Conservation (phyloP, 2,797 vertebrate genomes). For the Schizopygopsis pylzovi region DNA sequence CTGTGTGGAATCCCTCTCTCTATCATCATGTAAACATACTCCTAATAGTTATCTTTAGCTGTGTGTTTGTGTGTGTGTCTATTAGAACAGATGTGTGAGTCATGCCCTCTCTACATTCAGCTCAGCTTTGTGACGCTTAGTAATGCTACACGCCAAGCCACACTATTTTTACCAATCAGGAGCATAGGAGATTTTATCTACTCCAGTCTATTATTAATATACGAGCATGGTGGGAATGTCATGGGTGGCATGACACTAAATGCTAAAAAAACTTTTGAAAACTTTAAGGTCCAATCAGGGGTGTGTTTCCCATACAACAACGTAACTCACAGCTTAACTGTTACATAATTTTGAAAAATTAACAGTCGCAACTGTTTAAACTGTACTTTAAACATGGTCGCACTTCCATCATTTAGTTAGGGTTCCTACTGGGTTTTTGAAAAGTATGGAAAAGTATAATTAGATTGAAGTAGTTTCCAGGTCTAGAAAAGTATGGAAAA, state of each 20-base stretch:
- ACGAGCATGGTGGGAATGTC: background rate
- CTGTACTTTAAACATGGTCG: background rate
- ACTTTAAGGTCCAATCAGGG: background rate
- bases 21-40: slow-evolving; percentile 43
- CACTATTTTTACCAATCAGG: slow-evolving; percentile 36
- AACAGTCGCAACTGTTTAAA: background rate
- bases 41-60: slow-evolving; percentile 47
- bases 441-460: too few relatives aligned
- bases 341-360: background rate
- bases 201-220: slow-evolving; percentile 27
- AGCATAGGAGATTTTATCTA: slow-evolving; percentile 48
- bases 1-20: slow-evolving; percentile 25
- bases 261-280: background rate
- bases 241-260: background rate
- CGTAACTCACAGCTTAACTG: background rate
- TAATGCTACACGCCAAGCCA: slow-evolving; percentile 20
- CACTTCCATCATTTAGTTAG: background rate
- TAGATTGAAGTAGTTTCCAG: too few relatives aligned
- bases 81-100: slow-evolving; percentile 33
- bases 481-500: too few relatives aligned
- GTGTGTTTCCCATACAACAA: background rate
- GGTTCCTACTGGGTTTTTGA: too few relatives aligned
- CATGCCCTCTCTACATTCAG: slow-evolving; percentile 14
- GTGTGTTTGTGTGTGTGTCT: slow-evolving; percentile 36
- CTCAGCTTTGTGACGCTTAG: slow-evolving; percentile 14